Base-by-base conservation (phyloP, 2,888 invertebrate species). In the Drosophila histrio region DNA sequence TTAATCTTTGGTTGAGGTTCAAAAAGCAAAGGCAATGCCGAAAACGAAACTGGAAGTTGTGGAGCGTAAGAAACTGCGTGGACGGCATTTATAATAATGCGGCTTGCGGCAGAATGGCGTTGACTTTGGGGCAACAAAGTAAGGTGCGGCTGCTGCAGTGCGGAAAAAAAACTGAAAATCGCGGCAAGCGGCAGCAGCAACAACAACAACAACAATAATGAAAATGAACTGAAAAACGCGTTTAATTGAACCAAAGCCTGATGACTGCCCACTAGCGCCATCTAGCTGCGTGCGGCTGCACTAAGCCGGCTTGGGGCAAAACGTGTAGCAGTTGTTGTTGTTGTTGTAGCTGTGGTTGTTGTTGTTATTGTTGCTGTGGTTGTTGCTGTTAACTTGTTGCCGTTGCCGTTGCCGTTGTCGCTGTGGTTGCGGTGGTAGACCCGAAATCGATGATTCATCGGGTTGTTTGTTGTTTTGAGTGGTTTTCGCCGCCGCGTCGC, bases 81-180 rank as follows among this genome's bases (percentile, higher is more conserved):
- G 89, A 89, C 89, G 89, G 89, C 83, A 87, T 90, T 90, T 90
- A 87, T 89, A 89, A 90, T 89, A 82, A 82, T 75, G 76, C 62
- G 66, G 62, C 46, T 66, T 43, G 62, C 59, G 70, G 71, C 60
- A 61, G 57, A 57, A 41, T 24, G 56, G 28, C 38, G 30, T 66
- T 74, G 75, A 74, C 71, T 74, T 77, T 71, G 75, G 62, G 71
- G 19, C 62, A 58, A 56, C 66, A 72, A 68, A 76, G 77, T 87
- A 87, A 87, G 87, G 88, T 79, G 87, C 87, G 88, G 88, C 87
- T 87, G 72, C 71, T 57, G 68, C 54, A 75, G 77, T 75, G 86
- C 79, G 79, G 83, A 85, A 87, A 57, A 75, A 75, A 77, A 66
- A 34, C 61, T 38, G 50, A 60, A 76, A 81, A 70, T 67, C 63